Percentiles rank a stretch among this genome's conserved stretches.
Conservation (phyloP, 2,113 vertebrate genomes). For the cattle (Bos taurus) region DNA sequence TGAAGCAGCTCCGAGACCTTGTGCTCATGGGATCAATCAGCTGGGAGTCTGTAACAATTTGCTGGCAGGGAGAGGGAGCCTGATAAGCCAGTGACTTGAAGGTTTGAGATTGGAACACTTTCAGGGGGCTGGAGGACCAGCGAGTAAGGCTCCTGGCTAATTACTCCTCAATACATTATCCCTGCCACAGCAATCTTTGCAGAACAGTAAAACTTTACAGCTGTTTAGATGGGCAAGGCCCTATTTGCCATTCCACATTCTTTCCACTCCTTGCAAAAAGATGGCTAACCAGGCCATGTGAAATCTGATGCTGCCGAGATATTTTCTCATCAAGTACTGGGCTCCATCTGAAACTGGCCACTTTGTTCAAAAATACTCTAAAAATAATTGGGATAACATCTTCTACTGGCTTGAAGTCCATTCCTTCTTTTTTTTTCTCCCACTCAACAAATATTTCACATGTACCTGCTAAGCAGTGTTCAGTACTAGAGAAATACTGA, state of each 20-base stretch:
- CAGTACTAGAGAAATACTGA: not conserved
- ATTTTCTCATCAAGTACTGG: constrained; percentile 52
- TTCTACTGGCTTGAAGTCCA: not conserved
- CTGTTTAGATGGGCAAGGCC: not conserved
- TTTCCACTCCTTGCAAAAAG: not conserved
- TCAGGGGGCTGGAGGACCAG: not conserved
- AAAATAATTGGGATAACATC: constrained; percentile 49
- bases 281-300: not conserved
- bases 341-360: not conserved
- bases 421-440: not conserved
- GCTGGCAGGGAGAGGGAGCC: not conserved
- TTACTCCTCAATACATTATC: rapidly evolving
- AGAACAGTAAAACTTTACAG: not conserved
- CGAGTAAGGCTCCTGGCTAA: not conserved
- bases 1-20: not conserved
- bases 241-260: constrained; percentile 20
- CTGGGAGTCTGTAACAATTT: not conserved
- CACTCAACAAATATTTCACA: not conserved
- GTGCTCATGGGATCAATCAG: not conserved
- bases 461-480: not conserved
- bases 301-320: not conserved
- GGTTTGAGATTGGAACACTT: not conserved
- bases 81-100: not conserved
- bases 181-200: not conserved
- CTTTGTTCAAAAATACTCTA: constrained; percentile 29